These are phyloP conservation scores for Cottoperca gobio DNA, from an alignment of 2,797 vertebrate species.

Conservation along the genomic window DNA sequence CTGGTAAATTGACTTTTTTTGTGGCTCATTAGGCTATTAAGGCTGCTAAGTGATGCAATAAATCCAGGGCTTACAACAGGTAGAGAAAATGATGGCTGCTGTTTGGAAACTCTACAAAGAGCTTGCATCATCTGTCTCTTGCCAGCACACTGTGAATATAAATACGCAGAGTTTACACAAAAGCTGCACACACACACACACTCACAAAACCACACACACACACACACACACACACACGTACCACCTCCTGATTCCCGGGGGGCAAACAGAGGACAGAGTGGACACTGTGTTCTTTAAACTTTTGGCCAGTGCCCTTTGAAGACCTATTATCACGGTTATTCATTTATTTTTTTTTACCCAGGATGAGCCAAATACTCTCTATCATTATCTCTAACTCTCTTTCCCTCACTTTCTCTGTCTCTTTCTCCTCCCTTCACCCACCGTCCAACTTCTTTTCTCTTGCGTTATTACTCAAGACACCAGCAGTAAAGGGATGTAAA, in stretches of 20 bases:
- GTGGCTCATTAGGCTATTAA: conserved; percentile 66
- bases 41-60: conserved; percentile 76
- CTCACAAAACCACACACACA: conserved; percentile 17
- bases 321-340: conserved; percentile 65
- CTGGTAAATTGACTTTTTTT: conserved; percentile 64
- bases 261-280: conserved; percentile 73
- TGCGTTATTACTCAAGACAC: neutral
- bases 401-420: neutral
- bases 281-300: conserved; percentile 79
- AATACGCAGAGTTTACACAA: conserved; percentile 64
- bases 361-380: conserved; percentile 48
- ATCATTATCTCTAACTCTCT: conserved; percentile 17
- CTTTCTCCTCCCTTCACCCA: neutral
- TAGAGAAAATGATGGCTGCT: conserved; percentile 68
- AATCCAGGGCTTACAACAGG: conserved; percentile 71
- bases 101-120: conserved; percentile 77
- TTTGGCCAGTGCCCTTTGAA: conserved; percentile 72
- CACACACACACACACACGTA: conserved; percentile 37
- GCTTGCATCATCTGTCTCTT: conserved; percentile 68
- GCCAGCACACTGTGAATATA: conserved; percentile 57
- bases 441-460: neutral
- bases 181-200: conserved; percentile 39
- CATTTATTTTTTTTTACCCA: conserved; percentile 69
- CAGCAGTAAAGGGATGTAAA: neutral
- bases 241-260: conserved; percentile 56